A percentile compares a stretch with the other conserved stretches of the same genome.
phyloP scores from a whole-genome alignment of 2,888 invertebrate species.

The Drosophila pullipes region DNA sequence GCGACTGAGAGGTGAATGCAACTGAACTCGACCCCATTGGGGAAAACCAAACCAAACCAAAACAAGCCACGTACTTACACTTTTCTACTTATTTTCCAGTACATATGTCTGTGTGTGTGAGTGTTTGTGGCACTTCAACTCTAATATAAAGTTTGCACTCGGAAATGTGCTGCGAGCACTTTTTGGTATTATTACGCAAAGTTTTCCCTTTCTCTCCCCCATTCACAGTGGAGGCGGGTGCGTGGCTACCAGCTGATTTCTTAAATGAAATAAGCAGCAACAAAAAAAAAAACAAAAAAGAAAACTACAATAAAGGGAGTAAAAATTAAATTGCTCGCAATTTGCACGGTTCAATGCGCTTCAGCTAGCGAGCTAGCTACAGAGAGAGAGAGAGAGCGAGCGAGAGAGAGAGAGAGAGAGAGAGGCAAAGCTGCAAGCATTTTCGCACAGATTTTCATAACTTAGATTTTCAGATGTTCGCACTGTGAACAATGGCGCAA shows the following conservation, averaged over 20 bases:
- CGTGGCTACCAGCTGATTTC: constrained; percentile 61
- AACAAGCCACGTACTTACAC: constrained; percentile 69
- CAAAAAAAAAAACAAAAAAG: constrained; percentile 7
- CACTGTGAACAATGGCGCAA: constrained; percentile 53
- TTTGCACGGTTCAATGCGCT: constrained; percentile 82
- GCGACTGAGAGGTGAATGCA: constrained; percentile 57
- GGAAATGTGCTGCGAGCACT: constrained; percentile 77
- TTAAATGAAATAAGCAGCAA: constrained; percentile 41
- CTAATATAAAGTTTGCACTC: constrained; percentile 79
- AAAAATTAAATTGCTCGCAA: constrained; percentile 80
- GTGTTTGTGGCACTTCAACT: constrained; percentile 76
- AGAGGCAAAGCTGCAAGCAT: constrained; percentile 50
- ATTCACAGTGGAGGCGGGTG: constrained; percentile 16
- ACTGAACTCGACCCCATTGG: constrained; percentile 30
- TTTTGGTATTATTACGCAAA: constrained; percentile 80
- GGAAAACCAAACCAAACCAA: constrained; percentile 4
- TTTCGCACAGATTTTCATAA: constrained; percentile 79
- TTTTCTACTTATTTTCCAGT: constrained; percentile 64
- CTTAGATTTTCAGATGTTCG: constrained; percentile 65
- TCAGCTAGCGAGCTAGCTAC: constrained; percentile 45
- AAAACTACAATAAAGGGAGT: constrained; percentile 28
- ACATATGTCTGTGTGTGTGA: constrained; percentile 13
- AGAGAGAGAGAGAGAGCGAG: too few relatives aligned
- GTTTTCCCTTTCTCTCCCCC: constrained; percentile 57
- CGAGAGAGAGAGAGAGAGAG: too few relatives aligned